Evolutionary conservation across 2,888 invertebrate genomes (phyloP).

Genomic region (Lasioglossum morio): DNA sequence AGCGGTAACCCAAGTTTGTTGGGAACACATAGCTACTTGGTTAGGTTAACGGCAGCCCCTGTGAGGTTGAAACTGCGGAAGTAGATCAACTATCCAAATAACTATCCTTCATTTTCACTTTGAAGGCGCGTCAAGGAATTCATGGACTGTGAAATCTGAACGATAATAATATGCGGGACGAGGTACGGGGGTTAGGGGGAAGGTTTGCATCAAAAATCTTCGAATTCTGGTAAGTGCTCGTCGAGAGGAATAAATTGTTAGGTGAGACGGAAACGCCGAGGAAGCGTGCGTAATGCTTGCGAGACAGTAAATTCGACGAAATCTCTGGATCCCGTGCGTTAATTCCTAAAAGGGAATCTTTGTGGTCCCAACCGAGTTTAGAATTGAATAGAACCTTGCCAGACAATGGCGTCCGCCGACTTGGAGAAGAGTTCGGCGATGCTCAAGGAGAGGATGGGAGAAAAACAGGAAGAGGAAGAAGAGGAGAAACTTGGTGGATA

Average conservation of each 20-base stretch:
- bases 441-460: conserved; percentile 36
- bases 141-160: conserved; percentile 50
- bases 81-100: conserved; percentile 45
- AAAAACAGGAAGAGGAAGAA: conserved; percentile 35
- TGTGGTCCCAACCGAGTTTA: conserved; percentile 70
- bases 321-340: conserved; percentile 76
- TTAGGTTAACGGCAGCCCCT: conserved; percentile 38
- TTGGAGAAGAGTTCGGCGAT: conserved; percentile 63
- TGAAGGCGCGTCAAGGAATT: conserved; percentile 45
- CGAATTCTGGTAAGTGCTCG: not conserved
- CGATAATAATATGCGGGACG: conserved; percentile 50
- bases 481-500: not conserved
- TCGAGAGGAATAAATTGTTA: not conserved
- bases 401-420: conserved; percentile 75
- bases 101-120: conserved; percentile 54
- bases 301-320: conserved; percentile 62
- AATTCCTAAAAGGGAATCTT: conserved; percentile 76
- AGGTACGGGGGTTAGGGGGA: not conserved
- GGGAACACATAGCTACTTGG: conserved; percentile 34
- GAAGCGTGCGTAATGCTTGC: not conserved
- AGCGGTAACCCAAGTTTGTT: conserved; percentile 34
- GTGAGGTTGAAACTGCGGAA: conserved; percentile 22
- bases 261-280: not conserved
- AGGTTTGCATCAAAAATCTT: not conserved
- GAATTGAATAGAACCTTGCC: conserved; percentile 78